A percentile compares a stretch with the other conserved stretches of the same genome.
Conservation (phyloP, 2,888 invertebrate species). For the Pelosia muscerda region DNA sequence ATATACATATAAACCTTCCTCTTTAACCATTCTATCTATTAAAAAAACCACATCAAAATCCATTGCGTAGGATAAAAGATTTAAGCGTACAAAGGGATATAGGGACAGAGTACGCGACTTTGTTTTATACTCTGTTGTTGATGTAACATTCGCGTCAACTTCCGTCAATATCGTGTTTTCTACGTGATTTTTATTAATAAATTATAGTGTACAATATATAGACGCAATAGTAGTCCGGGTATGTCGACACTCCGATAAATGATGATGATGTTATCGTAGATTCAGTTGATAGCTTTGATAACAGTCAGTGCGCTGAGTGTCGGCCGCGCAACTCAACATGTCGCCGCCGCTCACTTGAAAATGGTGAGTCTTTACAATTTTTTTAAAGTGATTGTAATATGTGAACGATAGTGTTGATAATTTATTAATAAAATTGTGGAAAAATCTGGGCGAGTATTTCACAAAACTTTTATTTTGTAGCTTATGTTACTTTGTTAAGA, state of each 20-base stretch:
- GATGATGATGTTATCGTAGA: not conserved
- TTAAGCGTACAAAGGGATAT: too few species aligned
- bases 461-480: not conserved
- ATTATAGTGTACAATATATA: not conserved
- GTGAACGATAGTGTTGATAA: not conserved
- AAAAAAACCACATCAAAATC: too few species aligned
- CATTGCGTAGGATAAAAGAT: too few species aligned
- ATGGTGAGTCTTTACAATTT: constrained; percentile 32
- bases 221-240: not conserved
- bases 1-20: too few species aligned
- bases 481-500: not conserved
- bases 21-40: too few species aligned
- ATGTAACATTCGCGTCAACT: too few species aligned
- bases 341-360: constrained; percentile 36
- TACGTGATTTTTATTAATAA: constrained; percentile 3
- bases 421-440: not conserved
- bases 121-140: too few species aligned
- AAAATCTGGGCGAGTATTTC: not conserved
- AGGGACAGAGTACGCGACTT: too few species aligned
- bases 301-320: constrained; percentile 48
- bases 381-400: not conserved
- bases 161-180: not conserved
- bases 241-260: constrained; percentile 6
- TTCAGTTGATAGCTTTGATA: constrained; percentile 37
- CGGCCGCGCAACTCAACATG: constrained; percentile 50